Conservation (phyloP, 2,113 vertebrate genomes). For the Malurus alboscapulatus region DNA sequence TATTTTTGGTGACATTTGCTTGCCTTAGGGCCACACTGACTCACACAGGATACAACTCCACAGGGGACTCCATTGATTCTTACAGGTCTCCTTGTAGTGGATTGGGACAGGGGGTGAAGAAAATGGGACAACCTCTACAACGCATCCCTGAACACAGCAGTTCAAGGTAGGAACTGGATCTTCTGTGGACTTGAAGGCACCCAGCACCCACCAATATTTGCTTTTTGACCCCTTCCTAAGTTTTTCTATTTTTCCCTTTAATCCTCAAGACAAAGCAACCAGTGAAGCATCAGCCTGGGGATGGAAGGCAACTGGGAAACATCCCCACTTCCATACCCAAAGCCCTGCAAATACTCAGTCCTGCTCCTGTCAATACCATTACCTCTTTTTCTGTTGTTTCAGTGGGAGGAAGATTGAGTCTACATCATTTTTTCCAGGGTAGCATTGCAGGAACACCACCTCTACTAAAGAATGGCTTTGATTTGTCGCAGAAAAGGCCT, state of each 20-base stretch:
- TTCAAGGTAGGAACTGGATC: not conserved
- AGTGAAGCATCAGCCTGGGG: not conserved
- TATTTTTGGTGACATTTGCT: not conserved
- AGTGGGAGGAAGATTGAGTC: not conserved
- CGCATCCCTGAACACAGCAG: not conserved
- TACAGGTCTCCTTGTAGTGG: not conserved
- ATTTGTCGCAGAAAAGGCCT: not conserved
- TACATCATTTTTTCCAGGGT: not conserved
- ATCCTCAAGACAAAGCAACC: not conserved
- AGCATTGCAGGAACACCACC: not conserved
- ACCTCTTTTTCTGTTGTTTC: not conserved
- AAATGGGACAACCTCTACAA: not conserved
- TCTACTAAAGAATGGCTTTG: constrained; percentile 1
- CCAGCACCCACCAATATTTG: not conserved
- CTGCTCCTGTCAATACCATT: not conserved
- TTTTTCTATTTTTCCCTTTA: not conserved
- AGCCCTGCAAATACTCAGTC: not conserved
- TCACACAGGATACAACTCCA: not conserved
- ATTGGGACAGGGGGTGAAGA: not conserved
- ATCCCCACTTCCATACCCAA: not conserved
- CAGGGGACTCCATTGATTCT: accelerated
- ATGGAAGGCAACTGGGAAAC: not conserved
- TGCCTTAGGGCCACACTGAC: not conserved
- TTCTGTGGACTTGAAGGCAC: not conserved
- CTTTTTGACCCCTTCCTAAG: not conserved